These are phyloP conservation scores for Catostomus latipinnis DNA, from an alignment of 2,797 vertebrate species.

Conservation along the genomic window DNA sequence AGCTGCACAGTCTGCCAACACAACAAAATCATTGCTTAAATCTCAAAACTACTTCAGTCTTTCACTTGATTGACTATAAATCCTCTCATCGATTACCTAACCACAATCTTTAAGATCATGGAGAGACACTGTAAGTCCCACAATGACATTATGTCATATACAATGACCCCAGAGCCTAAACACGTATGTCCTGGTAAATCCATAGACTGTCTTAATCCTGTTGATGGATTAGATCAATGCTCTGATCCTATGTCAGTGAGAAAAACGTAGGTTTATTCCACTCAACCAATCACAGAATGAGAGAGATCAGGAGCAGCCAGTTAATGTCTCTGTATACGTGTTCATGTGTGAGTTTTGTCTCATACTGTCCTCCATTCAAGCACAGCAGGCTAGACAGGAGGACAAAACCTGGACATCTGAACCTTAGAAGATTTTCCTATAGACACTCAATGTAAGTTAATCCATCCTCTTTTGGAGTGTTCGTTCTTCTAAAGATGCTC, in stretches of 20 bases:
- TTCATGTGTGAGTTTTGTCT: background rate
- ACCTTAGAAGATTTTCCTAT: background rate
- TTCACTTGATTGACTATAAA: background rate
- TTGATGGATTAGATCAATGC: slow-evolving; percentile 33
- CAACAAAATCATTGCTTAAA: background rate
- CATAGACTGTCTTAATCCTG: slow-evolving; percentile 42
- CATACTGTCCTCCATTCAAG: slow-evolving; percentile 4
- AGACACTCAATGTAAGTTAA: slow-evolving; percentile 21
- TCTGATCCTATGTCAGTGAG: slow-evolving; percentile 20
- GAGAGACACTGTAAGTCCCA: background rate
- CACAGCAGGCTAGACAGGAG: background rate
- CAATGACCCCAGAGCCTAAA: slow-evolving; percentile 31
- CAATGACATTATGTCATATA: background rate
- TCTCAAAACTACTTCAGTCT: background rate
- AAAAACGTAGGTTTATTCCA: slow-evolving; percentile 1
- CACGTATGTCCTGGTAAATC: slow-evolving; percentile 41
- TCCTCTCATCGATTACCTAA: slow-evolving; percentile 31
- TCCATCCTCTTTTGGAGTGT: background rate
- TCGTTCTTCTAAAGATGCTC: background rate
- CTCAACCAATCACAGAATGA: slow-evolving; percentile 54
- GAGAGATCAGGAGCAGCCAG: background rate
- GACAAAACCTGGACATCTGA: background rate
- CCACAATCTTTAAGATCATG: slow-evolving; percentile 31
- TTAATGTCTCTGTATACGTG: slow-evolving; percentile 16
- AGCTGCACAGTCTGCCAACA: background rate